These are phyloP conservation scores for Prolemur simus DNA, from an alignment of 2,113 vertebrate genomes.

Conservation along the genomic window DNA sequence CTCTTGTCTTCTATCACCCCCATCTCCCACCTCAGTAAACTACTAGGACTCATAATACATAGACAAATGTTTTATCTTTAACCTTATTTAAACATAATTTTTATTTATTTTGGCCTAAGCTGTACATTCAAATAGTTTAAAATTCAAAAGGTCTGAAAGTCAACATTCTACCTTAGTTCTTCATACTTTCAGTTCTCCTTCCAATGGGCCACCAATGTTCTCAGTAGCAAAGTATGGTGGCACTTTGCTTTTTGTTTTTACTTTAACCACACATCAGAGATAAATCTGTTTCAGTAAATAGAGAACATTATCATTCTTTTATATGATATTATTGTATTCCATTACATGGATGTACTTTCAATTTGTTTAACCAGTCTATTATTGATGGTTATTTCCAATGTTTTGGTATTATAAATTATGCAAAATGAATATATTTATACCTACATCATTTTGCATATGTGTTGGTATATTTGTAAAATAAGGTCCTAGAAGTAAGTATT, in stretches of 20 bases:
- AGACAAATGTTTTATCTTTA: neutral
- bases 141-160: neutral
- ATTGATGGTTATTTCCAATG: neutral
- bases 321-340: neutral
- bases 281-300: neutral
- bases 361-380: neutral
- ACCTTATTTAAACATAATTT: neutral
- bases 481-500: slow-evolving; percentile 29
- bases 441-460: neutral
- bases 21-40: neutral
- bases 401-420: neutral
- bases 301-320: neutral
- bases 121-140: neutral
- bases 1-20: neutral
- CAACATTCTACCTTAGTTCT: neutral
- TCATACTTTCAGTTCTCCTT: neutral
- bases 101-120: neutral
- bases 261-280: neutral
- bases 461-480: neutral
- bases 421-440: neutral
- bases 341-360: neutral
- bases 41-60: neutral
- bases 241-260: slow-evolving; percentile 36
- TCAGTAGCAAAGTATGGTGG: neutral
- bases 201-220: neutral